phyloP scores from a whole-genome alignment of 37 sponge, comb jelly and placozoan species.

The Halisarca cf. caerulea region DNA sequence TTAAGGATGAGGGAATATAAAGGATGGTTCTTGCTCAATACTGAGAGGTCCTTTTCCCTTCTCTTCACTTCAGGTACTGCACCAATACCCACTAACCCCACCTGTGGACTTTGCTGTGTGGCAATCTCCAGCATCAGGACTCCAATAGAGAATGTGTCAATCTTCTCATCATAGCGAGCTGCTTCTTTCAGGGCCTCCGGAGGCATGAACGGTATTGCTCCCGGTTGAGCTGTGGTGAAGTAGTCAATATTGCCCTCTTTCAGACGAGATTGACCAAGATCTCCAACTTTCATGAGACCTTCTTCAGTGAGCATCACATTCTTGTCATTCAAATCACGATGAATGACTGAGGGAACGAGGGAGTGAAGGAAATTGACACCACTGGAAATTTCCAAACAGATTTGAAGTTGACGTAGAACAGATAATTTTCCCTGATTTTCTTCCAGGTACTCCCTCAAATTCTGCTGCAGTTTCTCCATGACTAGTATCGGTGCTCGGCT shows the following conservation, averaged over 20 bases:
- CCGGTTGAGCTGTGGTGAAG: not conserved
- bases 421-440: not conserved
- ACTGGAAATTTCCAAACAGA: not conserved
- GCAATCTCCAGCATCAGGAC: conserved; percentile 5
- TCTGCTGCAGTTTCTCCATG: not conserved
- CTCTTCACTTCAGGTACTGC: not conserved
- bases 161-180: not conserved
- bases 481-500: not conserved
- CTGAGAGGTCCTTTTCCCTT: not conserved
- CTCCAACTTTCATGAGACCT: not conserved
- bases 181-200: not conserved
- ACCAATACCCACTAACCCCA: not conserved
- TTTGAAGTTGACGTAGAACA: not conserved
- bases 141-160: not conserved
- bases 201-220: not conserved
- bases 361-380: not conserved
- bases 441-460: not conserved
- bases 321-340: conserved; percentile 5
- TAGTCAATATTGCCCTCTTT: not conserved
- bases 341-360: not conserved
- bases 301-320: not conserved
- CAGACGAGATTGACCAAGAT: conserved; percentile 10
- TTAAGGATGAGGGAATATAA: not conserved
- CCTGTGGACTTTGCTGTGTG: not conserved
- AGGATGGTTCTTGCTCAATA: not conserved